Base-by-base conservation (phyloP, 2,113 vertebrate genomes). In the Ictalurus punctatus region DNA sequence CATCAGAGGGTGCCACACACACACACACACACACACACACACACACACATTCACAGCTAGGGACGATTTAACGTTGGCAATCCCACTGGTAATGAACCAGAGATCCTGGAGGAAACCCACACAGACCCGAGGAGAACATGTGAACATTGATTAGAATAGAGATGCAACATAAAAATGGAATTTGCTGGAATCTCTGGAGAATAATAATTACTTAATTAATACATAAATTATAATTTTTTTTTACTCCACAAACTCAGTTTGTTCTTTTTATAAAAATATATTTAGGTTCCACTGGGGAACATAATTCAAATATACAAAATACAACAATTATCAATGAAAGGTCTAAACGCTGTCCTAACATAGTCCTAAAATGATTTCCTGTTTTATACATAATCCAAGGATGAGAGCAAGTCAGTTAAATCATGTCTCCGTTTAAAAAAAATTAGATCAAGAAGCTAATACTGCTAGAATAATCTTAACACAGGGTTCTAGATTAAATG, bases 251-350 rank as follows among this genome's bases (percentile, higher is more conserved):
- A 56, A 84, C 48, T 37, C n/a, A 56, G 8, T 73, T 59, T 59
- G 21, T 37, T 58, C 54, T 37, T 82, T 59, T 56, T 37, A 87
- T 2, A 81, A 81, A 61, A 23, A 80, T 79, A 79, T 87, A 63
- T 54, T 87, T 87, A 23, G 19, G 0, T 81, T 82, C 37, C 48
- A 25, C 44, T 56, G 21, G 12, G 74, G 21, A 87, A 82, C n/a
- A 82, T 52, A n/a, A 56, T 81, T 44, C 65, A 87, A 34, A 80
- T 65, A 19, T 21, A 69, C 52, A 86, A 86, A 40, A 63, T 1
- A 58, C 30, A 74, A 85, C 25, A 71, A 56, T 54, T 71, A 44
- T 78, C 17, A 27, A 10, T 52, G 16, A 81, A 56, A 80, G 27
- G 40, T 48, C 19, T 5, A 27, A 12, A 27, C 17, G 13, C 34